phyloP scores from a whole-genome alignment of 2,797 vertebrate species.

The Myiothlypis chrysogaster region DNA sequence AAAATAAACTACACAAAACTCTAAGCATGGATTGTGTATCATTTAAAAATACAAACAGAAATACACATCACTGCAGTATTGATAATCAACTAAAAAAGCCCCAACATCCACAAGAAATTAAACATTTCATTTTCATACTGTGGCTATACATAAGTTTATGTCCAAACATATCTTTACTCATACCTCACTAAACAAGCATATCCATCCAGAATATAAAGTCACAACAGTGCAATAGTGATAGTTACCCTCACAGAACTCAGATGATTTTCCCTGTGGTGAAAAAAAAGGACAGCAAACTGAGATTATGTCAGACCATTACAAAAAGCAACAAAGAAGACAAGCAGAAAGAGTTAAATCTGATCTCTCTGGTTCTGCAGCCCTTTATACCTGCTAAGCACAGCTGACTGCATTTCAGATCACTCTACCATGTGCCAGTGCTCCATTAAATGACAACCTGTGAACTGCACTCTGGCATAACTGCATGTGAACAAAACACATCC shows the following conservation, averaged over 20 bases:
- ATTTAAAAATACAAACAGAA: not conserved
- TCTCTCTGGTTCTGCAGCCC: not conserved
- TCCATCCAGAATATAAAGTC: not conserved
- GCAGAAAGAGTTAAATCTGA: not conserved
- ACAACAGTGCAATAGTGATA: not conserved
- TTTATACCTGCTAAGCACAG: not conserved
- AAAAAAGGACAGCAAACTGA: not conserved
- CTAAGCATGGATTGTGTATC: fast-evolving
- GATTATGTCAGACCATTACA: not conserved
- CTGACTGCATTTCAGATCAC: not conserved
- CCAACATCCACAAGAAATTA: not conserved
- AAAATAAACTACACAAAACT: not conserved
- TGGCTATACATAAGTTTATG: not conserved
- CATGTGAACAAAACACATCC: not conserved
- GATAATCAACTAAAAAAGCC: not conserved
- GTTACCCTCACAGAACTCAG: not conserved
- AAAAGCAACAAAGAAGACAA: not conserved
- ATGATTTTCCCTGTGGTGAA: not conserved
- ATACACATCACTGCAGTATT: not conserved
- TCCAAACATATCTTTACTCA: not conserved
- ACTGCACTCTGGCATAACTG: not conserved
- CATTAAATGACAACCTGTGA: not conserved
- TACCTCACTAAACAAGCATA: not conserved
- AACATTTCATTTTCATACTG: not conserved
- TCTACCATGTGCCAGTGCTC: not conserved